These are phyloP conservation scores for Drepanosiphum platanoidis DNA, from an alignment of 2,888 invertebrate genomes.

Conservation along the genomic window DNA sequence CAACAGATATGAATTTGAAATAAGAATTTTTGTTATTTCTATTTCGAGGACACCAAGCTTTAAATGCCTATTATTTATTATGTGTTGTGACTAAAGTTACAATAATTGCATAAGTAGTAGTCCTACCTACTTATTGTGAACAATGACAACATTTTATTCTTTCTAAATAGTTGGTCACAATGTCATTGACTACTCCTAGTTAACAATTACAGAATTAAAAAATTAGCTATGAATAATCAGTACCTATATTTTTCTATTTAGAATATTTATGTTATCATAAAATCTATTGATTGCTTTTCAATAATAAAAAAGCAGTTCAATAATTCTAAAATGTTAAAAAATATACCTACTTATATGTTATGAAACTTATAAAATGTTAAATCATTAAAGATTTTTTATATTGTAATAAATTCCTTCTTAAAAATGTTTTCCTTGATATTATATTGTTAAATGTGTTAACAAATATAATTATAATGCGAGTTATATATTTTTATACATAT, in stretches of 20 bases:
- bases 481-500: neutral
- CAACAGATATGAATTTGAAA: constrained; percentile 20
- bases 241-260: neutral
- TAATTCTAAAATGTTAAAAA: too few species aligned
- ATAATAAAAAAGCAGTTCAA: too few species aligned
- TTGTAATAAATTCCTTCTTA: too few species aligned
- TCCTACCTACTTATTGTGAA: constrained; percentile 20
- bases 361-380: too few species aligned
- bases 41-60: constrained; percentile 11
- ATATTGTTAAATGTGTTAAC: neutral
- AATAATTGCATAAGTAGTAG: neutral
- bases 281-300: too few species aligned
- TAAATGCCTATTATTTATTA: constrained; percentile 18
- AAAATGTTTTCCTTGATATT: neutral
- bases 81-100: neutral
- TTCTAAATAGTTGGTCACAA: constrained; percentile 20
- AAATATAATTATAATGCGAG: too few species aligned
- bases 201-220: constrained; percentile 29
- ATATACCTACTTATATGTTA: too few species aligned
- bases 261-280: neutral
- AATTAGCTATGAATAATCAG: neutral
- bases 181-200: constrained; percentile 14
- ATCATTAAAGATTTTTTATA: too few species aligned
- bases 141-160: constrained; percentile 33
- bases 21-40: neutral